Evolutionary conservation across 2,888 invertebrate species (phyloP), one percentile per base, ranked within the genome.

Genomic region (Cantharis flavilabris): DNA sequence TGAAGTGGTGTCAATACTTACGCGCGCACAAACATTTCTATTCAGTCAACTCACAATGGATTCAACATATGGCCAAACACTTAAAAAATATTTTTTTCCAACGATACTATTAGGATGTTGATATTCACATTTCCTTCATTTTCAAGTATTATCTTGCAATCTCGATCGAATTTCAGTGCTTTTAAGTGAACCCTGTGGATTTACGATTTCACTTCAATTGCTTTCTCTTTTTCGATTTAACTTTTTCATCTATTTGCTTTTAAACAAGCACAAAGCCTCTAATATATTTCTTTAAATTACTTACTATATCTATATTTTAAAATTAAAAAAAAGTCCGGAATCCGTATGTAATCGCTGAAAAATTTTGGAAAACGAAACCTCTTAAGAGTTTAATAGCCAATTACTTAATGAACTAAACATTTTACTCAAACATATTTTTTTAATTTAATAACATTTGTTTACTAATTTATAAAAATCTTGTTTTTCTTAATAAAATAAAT

Each of bases 1-100:
- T 67, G n/a, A 67, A 67, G 23, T 67, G 65, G 65, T 67, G 23
- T n/a, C 65, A 23, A 26, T 49, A 49, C 49, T 5, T 49, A 49
- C 23, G 26, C 65, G 9, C 65, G 23, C 65, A 67, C 23, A 67
- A 67, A 26, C 65, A 67, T 67, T 67, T 67, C 65, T 67, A 67
- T 67, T 67, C 65, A 67, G 65, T 23, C 23, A 67, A 67, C n/a
- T 67, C 65, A 67, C 65, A 67, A 67, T 67, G 65, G 65, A 67
- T 23, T 67, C 26, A 13, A 67, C 65, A 67, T 67, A 67, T 26
- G 65, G 65, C 26, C 65, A 23, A 23, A 67, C 65, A 67, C 26
- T 67, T 67, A 16, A 67, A 67, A 67, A 18, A 67, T 20, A 64
- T 64, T 49, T 49, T 49, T 33, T 49, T 49, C 7, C 49, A n/a